Conservation (phyloP, 1,140 invertebrate species). For the Arctopsyche grandis region DNA sequence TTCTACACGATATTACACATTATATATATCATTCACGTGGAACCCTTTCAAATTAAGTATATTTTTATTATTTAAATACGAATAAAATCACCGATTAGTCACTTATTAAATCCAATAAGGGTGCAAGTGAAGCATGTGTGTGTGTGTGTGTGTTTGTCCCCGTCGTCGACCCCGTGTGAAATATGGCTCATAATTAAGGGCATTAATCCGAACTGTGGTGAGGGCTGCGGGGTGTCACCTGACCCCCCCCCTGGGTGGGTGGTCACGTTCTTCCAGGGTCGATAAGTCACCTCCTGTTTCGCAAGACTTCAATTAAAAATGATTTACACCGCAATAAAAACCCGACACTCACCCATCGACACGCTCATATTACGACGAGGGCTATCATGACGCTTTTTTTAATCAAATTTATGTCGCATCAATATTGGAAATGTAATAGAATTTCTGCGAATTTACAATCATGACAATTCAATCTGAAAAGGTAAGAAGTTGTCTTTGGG, state of each 20-base stretch:
- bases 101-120: neutral
- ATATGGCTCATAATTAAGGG: conserved; percentile 37
- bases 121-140: neutral
- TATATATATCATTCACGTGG: neutral
- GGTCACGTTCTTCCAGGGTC: conserved; percentile 20
- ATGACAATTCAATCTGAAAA: no score
- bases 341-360: neutral
- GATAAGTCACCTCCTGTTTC: conserved; percentile 52
- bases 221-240: conserved; percentile 6
- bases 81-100: neutral
- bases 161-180: neutral
- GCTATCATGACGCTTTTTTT: neutral
- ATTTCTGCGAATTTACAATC: no score
- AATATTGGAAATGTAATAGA: no score
- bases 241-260: neutral
- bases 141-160: neutral
- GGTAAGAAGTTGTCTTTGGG: no score
- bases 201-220: conserved; percentile 22
- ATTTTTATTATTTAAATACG: neutral
- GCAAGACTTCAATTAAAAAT: conserved; percentile 53
- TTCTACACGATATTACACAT: no score
- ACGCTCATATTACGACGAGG: neutral
- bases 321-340: conserved; percentile 51
- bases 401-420: no score
- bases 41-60: no score